Evolutionary conservation across 2,797 vertebrate species (phyloP), one percentile per base, ranked within the genome.

Genomic region (Ctenopoma multispine): DNA sequence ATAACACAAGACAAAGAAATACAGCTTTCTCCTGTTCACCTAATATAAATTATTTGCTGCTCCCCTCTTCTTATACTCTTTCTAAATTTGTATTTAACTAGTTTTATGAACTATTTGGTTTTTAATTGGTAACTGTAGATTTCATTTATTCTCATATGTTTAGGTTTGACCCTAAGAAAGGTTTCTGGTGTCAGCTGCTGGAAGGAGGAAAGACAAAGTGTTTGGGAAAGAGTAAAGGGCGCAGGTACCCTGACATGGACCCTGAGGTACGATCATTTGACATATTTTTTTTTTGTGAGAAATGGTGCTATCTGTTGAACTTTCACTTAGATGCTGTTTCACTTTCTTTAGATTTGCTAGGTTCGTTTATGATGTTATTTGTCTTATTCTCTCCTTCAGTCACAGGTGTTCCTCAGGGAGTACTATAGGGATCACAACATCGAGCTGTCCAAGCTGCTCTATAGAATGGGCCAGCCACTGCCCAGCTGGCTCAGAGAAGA

Each of bases 131-230:
- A 46, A 44, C n/a, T 9, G 8, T 18, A 4, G 18, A 14, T n/a
- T 7, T 27, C 1, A 68, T 49, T 20, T 27, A 48, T 50, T 59
- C 18, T 59, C 4, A 1, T 51, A 41, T 60, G n/a, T 2, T 0
- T 92, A 99, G 98, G 89, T 99, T 99, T 63, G 98, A 99, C 89
- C 96, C 97, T 46, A 99, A 99, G 92, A 99, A 99, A 89, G 98
- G 98, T 71, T 99, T 99, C 92, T 99, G 98, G 98, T 99, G 98
- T 92, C 97, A 99, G 87, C 95, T 99, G 87, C 92, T 98, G 21
- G 98, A 99, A 64, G 97, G 98, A 87, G 97, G 97, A 23, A 99
- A 99, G 90, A 98, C 96, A 0, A 99, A 99, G 92, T 99, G 98
- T 93, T 92, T 99, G 90, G 98, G 98, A 55, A 99, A 99, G 86